Percentiles rank a stretch among this genome's conserved stretches.
phyloP scores from a whole-genome alignment of 2,797 vertebrate genomes.

The Acrocephalus scirpaceus region DNA sequence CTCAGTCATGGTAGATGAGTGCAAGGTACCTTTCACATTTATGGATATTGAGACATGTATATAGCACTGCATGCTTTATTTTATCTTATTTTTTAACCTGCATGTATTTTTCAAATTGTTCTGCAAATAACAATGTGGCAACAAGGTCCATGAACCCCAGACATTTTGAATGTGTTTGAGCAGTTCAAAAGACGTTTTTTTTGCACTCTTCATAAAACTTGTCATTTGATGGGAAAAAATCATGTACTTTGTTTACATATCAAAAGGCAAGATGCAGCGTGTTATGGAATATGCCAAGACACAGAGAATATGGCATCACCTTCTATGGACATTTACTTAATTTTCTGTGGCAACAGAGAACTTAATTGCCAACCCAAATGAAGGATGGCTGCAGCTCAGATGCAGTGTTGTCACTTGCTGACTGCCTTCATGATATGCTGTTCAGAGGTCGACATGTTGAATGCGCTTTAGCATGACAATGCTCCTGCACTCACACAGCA shows the following conservation, averaged over 20 bases:
- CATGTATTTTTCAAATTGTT: slow-evolving; percentile 71
- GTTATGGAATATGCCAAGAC: slow-evolving; percentile 43
- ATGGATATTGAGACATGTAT: slow-evolving; percentile 92
- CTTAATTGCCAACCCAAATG: slow-evolving; percentile 40
- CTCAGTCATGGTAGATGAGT: slow-evolving; percentile 97
- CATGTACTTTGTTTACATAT: slow-evolving; percentile 56
- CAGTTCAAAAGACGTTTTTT: slow-evolving; percentile 34
- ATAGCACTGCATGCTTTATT: slow-evolving; percentile 78
- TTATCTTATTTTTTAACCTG: slow-evolving; percentile 66
- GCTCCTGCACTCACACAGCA: slow-evolving; percentile 18
- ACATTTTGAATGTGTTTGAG: slow-evolving; percentile 58
- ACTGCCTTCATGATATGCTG: slow-evolving; percentile 59
- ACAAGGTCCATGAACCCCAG: slow-evolving; percentile 74
- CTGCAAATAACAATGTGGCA: slow-evolving; percentile 68
- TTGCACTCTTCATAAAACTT: slow-evolving; percentile 58
- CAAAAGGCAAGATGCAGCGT: slow-evolving; percentile 50
- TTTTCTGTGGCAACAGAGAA: slow-evolving; percentile 47
- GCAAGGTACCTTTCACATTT: slow-evolving; percentile 98
- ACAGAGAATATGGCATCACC: slow-evolving; percentile 45
- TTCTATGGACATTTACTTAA: slow-evolving; percentile 28
- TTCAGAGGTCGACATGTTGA: neutral
- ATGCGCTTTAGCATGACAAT: slow-evolving; percentile 33
- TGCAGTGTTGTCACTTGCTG: slow-evolving; percentile 21
- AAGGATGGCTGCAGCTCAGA: slow-evolving; percentile 24
- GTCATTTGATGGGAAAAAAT: slow-evolving; percentile 47